These are phyloP conservation scores for Theonella swinhoei DNA, from an alignment of 37 sponge, comb jelly and placozoan species.

Conservation along the genomic window DNA sequence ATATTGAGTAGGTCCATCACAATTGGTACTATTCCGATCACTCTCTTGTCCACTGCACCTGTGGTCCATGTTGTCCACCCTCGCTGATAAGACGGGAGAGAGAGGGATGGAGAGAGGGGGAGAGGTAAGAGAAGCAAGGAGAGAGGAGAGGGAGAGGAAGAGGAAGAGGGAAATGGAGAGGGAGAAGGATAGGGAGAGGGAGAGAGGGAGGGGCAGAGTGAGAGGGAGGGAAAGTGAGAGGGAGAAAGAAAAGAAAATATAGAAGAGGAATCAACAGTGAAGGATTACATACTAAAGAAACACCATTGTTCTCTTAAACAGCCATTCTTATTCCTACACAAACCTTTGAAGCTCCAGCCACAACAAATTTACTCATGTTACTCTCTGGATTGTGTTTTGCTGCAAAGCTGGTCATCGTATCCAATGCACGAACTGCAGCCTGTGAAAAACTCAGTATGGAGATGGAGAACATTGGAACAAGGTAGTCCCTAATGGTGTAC, in stretches of 20 bases:
- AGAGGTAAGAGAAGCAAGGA: neutral
- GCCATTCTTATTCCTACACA: neutral
- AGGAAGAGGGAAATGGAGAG: neutral
- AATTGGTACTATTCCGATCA: conserved; percentile 85
- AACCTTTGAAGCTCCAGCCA: conserved; percentile 92
- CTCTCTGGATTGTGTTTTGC: conserved; percentile 36
- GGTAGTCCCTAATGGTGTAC: conserved; percentile 25
- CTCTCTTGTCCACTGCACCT: conserved; percentile 88
- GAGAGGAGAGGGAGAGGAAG: neutral
- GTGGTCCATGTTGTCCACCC: conserved; percentile 97
- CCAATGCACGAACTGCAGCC: conserved; percentile 87
- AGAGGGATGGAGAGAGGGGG: neutral
- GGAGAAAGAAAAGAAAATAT: neutral
- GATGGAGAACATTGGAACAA: neutral
- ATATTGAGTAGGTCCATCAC: conserved; percentile 84
- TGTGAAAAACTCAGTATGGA: neutral
- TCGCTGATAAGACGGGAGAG: conserved; percentile 48
- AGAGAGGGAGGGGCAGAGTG: too few relatives aligned
- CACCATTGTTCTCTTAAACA: too few relatives aligned
- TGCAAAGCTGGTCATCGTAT: conserved; percentile 73
- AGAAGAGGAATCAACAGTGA: neutral
- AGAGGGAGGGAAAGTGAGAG: too few relatives aligned
- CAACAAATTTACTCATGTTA: conserved; percentile 75
- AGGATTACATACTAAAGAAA: too few relatives aligned
- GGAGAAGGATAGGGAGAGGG: too few relatives aligned